Evolutionary conservation across 2,113 vertebrate genomes (phyloP), one percentile per base, ranked within the genome.

Genomic region (Laterallus jamaicensis): DNA sequence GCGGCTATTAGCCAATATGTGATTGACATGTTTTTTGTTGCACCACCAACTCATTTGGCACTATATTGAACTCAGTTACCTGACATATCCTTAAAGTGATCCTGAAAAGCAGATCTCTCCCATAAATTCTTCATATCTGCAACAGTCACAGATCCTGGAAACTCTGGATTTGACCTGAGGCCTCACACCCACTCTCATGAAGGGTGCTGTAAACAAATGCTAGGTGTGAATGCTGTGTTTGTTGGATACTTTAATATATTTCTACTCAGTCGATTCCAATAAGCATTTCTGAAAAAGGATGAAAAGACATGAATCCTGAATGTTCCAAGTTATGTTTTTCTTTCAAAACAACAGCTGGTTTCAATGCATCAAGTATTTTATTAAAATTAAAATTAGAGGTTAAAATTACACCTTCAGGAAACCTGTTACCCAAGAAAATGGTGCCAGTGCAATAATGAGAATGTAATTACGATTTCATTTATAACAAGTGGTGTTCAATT

Each of bases 391-490:
- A 96, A 88, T 89, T 94, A 95, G 79, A 95, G 64, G 35, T 86
- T 87, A 62, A 83, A 95, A 96, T 93, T 95, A 82, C 67, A 92
- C 82, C 80, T 97, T 80, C 80, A 94, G 85, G 64, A 95, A 96
- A 82, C 81, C 92, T 81, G 74, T 92, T 97, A 94, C 91, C 29
- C 47, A 94, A 92, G 90, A 92, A 94, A 97, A 76, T 76, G 2
- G 79, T 97, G 80, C 19, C 25, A 85, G 60, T 88, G 86, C 69
- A 95, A 90, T 88, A 60, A 92, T 80, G 31, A 77, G 68, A 88
- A 93, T 95, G 68, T 92, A 97, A 96, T 96, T 97, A 81, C 8
- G 17, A 40, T 88, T 97, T 93, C 79, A 92, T 92, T 94, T 86
- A 54, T 82, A 94, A 56, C 16, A 97, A 94, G 78, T 93, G 28